Percentiles rank a stretch among this genome's conserved stretches.
These are phyloP conservation scores for Passer montanus DNA, from an alignment of 2,113 vertebrate species.

Conservation along the genomic window DNA sequence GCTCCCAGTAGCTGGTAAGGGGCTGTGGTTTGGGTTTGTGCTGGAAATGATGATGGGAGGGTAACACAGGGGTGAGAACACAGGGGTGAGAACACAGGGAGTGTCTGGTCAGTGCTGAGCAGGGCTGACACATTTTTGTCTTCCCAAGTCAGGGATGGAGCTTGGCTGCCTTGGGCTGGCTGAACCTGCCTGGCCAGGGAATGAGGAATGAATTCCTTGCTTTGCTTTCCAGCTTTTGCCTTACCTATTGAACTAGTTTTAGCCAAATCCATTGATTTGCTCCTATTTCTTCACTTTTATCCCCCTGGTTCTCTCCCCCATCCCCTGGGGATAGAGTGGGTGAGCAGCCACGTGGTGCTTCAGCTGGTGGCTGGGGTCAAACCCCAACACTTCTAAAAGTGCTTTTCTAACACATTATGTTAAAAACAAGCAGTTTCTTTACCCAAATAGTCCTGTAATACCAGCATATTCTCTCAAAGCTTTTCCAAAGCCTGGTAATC, in stretches of 20 bases:
- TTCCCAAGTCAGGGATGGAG: neutral
- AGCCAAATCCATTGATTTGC: neutral
- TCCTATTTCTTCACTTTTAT: neutral
- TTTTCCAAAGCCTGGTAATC: neutral
- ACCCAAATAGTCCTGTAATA: neutral
- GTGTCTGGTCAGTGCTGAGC: neutral
- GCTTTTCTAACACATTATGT: neutral
- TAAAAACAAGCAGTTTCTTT: neutral
- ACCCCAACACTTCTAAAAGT: neutral
- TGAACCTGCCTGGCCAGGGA: neutral
- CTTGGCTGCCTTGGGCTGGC: neutral
- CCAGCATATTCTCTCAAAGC: neutral
- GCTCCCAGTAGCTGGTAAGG: neutral
- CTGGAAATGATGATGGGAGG: neutral
- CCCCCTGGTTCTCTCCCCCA: neutral
- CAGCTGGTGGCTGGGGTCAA: neutral
- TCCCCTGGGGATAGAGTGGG: no score
- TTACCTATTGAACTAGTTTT: neutral
- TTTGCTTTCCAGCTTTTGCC: neutral
- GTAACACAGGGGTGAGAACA: rapidly evolving
- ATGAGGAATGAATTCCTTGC: neutral
- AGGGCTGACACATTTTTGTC: neutral
- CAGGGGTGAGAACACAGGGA: no score
- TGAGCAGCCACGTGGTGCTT: neutral
- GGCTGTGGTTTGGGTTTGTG: neutral